phyloP scores from a whole-genome alignment of 2,113 vertebrate genomes.

The Mesembrinibis cayennensis region DNA sequence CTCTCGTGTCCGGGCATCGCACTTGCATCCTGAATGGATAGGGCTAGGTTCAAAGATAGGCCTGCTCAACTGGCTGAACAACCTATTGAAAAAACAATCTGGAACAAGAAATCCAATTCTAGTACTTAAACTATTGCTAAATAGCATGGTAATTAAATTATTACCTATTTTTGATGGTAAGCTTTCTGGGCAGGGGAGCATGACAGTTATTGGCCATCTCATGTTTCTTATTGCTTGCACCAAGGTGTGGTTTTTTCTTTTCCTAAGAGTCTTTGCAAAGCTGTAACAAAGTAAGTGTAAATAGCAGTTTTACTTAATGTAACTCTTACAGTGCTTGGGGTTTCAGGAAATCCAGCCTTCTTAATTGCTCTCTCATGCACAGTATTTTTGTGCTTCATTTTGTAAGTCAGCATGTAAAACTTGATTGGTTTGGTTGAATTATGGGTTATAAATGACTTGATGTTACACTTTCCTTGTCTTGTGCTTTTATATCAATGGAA shows the following conservation, averaged over 20 bases:
- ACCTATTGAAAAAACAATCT: not conserved
- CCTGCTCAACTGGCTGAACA: not conserved
- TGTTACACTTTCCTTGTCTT: not conserved
- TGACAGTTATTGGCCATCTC: not conserved
- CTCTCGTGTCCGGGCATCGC: not conserved
- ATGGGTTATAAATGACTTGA: not conserved
- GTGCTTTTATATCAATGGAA: not conserved
- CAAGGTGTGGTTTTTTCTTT: not conserved
- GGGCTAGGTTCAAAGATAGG: not conserved
- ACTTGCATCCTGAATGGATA: not conserved
- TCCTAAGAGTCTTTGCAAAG: not conserved
- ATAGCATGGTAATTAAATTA: not conserved
- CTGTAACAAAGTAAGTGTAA: not conserved
- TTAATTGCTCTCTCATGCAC: not conserved
- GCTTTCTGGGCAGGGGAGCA: not conserved
- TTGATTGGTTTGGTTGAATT: not conserved
- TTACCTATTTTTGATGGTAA: not conserved
- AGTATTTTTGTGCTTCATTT: not conserved
- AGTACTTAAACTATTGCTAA: not conserved
- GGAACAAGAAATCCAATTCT: not conserved
- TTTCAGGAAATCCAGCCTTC: not conserved
- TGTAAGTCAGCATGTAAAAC: not conserved
- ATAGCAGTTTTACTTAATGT: not conserved
- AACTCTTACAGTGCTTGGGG: not conserved
- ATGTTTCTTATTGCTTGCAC: not conserved